Evolutionary conservation across 1,140 invertebrate genomes (phyloP).

Genomic region (Mactra quadrangularis): DNA sequence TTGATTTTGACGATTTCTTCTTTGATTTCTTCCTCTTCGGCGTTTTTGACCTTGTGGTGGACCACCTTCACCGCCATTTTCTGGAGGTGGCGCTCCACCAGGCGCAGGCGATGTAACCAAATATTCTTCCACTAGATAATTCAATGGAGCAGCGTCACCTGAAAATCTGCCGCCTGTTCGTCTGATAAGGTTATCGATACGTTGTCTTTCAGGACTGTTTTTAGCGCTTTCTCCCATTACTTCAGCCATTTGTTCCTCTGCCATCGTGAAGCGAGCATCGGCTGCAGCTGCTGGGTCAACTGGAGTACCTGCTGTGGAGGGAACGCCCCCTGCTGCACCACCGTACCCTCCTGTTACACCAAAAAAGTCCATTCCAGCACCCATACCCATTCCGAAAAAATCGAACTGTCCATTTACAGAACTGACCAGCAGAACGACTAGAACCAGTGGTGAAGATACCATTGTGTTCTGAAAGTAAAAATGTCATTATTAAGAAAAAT

Average conservation of each 20-base stretch:
- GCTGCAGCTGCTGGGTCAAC: neutral
- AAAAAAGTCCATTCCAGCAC: neutral
- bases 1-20: slow-evolving; percentile 13
- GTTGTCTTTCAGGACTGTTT: slow-evolving; percentile 46
- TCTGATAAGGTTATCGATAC: slow-evolving; percentile 45
- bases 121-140: slow-evolving; percentile 43
- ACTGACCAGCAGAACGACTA: no score
- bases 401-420: no score
- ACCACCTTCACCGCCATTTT: no score
- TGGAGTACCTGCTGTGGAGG: neutral
- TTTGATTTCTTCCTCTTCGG: neutral
- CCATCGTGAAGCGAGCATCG: slow-evolving; percentile 27
- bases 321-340: neutral
- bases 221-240: slow-evolving; percentile 35
- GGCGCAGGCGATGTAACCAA: slow-evolving; percentile 17
- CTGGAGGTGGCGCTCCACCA: neutral
- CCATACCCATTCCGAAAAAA: neutral
- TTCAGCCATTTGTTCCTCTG: slow-evolving; percentile 57
- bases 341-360: neutral
- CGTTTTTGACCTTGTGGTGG: neutral
- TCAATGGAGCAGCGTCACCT: slow-evolving; percentile 36
- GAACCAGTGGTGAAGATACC: no score
- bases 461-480: no score
- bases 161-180: slow-evolving; percentile 19
- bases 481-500: no score